Evolutionary conservation across 2,113 vertebrate species (phyloP).

Genomic region (Ancistrus triradiatus): DNA sequence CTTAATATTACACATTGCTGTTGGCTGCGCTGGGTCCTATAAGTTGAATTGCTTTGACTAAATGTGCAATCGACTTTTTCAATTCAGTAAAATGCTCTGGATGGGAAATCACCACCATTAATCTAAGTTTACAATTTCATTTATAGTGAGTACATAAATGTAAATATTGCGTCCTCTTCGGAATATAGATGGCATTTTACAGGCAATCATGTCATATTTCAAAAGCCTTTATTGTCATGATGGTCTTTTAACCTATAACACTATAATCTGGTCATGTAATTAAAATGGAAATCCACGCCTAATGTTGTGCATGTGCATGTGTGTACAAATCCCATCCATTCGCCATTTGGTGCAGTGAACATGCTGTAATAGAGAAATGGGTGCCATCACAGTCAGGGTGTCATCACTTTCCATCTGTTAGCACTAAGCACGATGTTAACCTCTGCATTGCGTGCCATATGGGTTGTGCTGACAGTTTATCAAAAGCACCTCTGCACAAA

Average conservation of each 20-base stretch:
- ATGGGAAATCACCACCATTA: conserved; percentile 10
- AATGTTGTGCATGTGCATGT: no score
- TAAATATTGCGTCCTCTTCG: not conserved
- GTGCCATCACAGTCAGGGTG: conserved; percentile 41
- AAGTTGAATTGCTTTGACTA: conserved; percentile 5
- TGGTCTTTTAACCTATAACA: no score
- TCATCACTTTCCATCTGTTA: conserved; percentile 62
- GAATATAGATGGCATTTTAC: conserved; percentile 5
- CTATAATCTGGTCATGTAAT: no score
- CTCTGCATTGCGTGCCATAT: conserved; percentile 49
- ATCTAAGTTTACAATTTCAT: conserved; percentile 7
- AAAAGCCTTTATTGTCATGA: no score
- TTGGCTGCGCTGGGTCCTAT: not conserved
- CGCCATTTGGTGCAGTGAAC: conserved; percentile 37
- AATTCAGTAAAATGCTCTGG: conserved; percentile 17
- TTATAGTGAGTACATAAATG: not conserved
- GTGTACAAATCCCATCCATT: not conserved
- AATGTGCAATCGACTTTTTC: conserved; percentile 18
- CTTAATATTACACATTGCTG: not conserved
- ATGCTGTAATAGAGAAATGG: conserved; percentile 8
- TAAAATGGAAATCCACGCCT: no score
- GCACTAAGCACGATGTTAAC: conserved; percentile 52
- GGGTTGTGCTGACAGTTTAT: conserved; percentile 18
- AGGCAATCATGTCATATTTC: conserved; percentile 2
- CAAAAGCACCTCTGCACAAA: conserved; percentile 23